phyloP scores from a whole-genome alignment of 2,797 vertebrate species.

The Hephaestus fuliginosus region DNA sequence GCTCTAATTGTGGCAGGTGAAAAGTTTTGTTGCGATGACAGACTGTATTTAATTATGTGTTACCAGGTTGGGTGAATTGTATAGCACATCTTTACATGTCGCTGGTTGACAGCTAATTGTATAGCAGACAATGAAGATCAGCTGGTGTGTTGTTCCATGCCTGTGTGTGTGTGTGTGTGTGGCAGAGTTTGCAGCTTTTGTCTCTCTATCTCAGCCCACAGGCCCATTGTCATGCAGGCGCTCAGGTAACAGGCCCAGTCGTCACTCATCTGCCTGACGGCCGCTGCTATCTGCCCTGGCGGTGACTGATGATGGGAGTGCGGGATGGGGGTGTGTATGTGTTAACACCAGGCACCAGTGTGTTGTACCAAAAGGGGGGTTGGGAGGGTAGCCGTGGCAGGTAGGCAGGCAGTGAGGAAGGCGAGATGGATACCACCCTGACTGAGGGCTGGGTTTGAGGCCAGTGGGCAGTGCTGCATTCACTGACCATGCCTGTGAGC shows the following conservation, averaged over 20 bases:
- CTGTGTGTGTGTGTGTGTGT: slow-evolving; percentile 1
- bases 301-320: slow-evolving; percentile 82
- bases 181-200: slow-evolving; percentile 59
- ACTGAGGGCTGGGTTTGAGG: slow-evolving; percentile 60
- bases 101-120: slow-evolving; percentile 74
- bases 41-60: slow-evolving; percentile 39
- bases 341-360: slow-evolving; percentile 51
- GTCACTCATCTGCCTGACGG: slow-evolving; percentile 83
- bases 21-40: slow-evolving; percentile 26
- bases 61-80: slow-evolving; percentile 30
- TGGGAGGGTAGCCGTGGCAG: slow-evolving; percentile 30
- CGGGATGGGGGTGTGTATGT: slow-evolving; percentile 54
- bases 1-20: slow-evolving; percentile 36
- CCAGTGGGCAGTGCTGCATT: slow-evolving; percentile 56
- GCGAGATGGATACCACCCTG: slow-evolving; percentile 76
- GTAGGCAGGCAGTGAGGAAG: slow-evolving; percentile 53
- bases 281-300: slow-evolving; percentile 78
- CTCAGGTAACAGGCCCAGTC: slow-evolving; percentile 78
- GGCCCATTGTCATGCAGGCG: slow-evolving; percentile 82
- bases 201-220: slow-evolving; percentile 68
- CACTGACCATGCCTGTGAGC: slow-evolving; percentile 63
- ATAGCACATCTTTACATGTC: slow-evolving; percentile 50
- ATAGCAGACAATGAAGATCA: slow-evolving; percentile 61
- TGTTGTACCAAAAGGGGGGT: slow-evolving; percentile 60
- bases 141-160: slow-evolving; percentile 42